Evolutionary conservation across 1,140 invertebrate species (phyloP), one percentile per base, ranked within the genome.

Genomic region (Drosophila obscura): DNA sequence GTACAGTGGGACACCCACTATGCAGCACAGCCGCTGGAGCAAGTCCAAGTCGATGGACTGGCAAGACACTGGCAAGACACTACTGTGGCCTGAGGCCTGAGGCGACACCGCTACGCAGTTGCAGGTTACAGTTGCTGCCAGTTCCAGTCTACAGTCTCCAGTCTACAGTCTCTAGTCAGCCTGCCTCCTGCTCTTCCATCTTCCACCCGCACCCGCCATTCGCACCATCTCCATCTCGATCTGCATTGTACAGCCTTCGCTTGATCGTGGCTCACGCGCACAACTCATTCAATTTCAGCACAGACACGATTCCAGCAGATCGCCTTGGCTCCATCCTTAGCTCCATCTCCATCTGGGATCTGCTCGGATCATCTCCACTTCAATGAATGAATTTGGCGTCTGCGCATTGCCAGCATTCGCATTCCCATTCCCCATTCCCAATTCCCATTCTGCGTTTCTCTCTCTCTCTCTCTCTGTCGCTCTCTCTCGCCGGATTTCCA

Each of bases 231-330:
- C 1, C 39, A 39, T 24, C 41, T 41, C 67, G 57, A 50, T 72
- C 69, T 63, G 48, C 72, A 64, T 63, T 53, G 19, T 24, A 45
- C 5, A 45, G 13, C 71, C 35, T 39, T 39, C 35, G 35, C 35
- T 39, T 39, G 81, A 88, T 87, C 82, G 82, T 87, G 82, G 82
- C 82, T 87, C 82, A 87, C 82, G 82, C 82, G 82, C 82, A 87
- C 82, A 88, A 83, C 83, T 88, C 83, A 88, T 88, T 88, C 83
- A 88, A 88, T 88, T 88, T 88, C 73, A 53, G 69, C 72, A 45
- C 73, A 77, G 81, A 85, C 81, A 88, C 83, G 83, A 88, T 78
- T 83, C 75, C 68, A 63, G 24, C 39, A 24, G 55, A 58, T 58
- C 31, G 51, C 64, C 71, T 58, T 58, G 48, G 41, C 55, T 60